Conservation (phyloP, 2,888 invertebrate species). For the Mythimna albipuncta region DNA sequence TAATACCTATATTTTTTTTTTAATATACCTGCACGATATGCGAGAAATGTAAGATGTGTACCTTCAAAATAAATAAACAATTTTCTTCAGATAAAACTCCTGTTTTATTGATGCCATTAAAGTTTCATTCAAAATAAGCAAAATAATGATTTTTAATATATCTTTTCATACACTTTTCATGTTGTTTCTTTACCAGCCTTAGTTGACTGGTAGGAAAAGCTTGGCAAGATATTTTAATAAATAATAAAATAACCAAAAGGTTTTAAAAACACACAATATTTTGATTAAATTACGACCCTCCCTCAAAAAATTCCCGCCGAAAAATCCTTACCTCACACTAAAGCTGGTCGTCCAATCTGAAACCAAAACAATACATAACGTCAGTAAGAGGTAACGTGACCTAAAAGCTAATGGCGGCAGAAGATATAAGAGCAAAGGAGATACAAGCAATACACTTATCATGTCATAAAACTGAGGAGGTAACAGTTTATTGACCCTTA, state of each 20-base stretch:
- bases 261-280: slow-evolving; percentile 4
- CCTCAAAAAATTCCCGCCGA: slow-evolving; percentile 6
- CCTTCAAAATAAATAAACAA: too few relatives aligned
- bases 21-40: too few relatives aligned
- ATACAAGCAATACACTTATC: slow-evolving; percentile 86
- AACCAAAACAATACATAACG: slow-evolving; percentile 75
- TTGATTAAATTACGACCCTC: neutral
- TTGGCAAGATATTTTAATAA: too few relatives aligned
- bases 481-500: slow-evolving; percentile 89
- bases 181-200: too few relatives aligned
- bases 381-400: slow-evolving; percentile 74
- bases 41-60: too few relatives aligned
- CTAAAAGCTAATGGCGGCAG: slow-evolving; percentile 74
- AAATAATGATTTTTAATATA: too few relatives aligned
- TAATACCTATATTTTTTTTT: too few relatives aligned
- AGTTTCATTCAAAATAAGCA: too few relatives aligned
- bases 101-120: neutral
- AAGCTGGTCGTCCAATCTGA: slow-evolving; percentile 74
- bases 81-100: too few relatives aligned
- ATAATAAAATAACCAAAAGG: neutral
- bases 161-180: too few relatives aligned
- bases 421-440: slow-evolving; percentile 69
- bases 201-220: too few relatives aligned
- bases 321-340: slow-evolving; percentile 60
- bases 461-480: slow-evolving; percentile 87